Conservation (phyloP, 2,888 invertebrate species). For the Chrysina gloriosa region DNA sequence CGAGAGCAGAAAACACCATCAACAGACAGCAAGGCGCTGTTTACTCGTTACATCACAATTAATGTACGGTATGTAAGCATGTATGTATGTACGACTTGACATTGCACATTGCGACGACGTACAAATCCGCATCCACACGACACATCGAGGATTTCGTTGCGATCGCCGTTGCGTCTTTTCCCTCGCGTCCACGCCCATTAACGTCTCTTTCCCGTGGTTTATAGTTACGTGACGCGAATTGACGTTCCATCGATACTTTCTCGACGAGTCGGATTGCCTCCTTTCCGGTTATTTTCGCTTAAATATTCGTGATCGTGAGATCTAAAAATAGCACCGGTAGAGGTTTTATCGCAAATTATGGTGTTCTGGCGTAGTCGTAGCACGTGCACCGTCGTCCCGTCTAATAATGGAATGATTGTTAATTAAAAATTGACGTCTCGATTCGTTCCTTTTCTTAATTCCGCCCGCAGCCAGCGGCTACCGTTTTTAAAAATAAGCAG, state of each 20-base stretch:
- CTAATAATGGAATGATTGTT: neutral
- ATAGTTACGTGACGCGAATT: slow-evolving; percentile 16
- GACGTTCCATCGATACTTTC: slow-evolving; percentile 11
- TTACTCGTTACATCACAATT: slow-evolving; percentile 25
- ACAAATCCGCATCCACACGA: neutral
- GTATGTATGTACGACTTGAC: slow-evolving; percentile 25
- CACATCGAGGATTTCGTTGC: neutral
- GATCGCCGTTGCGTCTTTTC: neutral
- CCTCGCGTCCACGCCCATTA: neutral
- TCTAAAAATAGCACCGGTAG: slow-evolving; percentile 23
- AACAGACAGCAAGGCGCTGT: slow-evolving; percentile 18
- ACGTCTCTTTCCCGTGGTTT: neutral
- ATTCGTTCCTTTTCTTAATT: neutral
- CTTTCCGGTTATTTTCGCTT: slow-evolving; percentile 33
- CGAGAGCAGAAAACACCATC: neutral
- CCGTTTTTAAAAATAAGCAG: neutral
- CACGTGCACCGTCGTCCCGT: slow-evolving; percentile 4
- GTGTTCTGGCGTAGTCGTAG: slow-evolving; percentile 14
- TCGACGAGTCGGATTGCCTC: neutral
- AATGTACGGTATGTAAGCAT: too few relatives aligned
- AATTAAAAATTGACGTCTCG: neutral
- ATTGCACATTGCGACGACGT: slow-evolving; percentile 25
- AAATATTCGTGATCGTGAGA: slow-evolving; percentile 16
- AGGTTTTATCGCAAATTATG: slow-evolving; percentile 33
- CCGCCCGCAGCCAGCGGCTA: neutral